Evolutionary conservation across 2,797 vertebrate species (phyloP).

Genomic region (Ptychobarbus kaznakovi): DNA sequence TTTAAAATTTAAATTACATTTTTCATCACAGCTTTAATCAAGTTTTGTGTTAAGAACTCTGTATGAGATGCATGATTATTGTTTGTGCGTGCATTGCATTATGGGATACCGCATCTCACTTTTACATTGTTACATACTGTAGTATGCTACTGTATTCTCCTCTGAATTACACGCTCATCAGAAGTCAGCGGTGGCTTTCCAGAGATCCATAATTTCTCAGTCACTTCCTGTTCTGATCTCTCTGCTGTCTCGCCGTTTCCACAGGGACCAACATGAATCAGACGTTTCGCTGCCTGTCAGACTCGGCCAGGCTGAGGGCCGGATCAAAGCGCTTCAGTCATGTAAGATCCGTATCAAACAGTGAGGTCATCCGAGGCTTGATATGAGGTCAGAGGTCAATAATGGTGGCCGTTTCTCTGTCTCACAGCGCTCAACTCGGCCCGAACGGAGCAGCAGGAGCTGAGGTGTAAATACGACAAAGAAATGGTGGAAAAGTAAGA

Average conservation of each 20-base stretch:
- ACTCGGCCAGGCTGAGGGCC: conserved; percentile 92
- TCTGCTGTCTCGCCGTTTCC: conserved; percentile 34
- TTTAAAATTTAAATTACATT: no score
- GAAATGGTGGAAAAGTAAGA: conserved; percentile 92
- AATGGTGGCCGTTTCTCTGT: conserved; percentile 31
- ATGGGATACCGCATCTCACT: neutral
- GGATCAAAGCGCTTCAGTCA: conserved; percentile 93
- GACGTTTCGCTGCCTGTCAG: conserved; percentile 84
- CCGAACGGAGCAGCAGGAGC: conserved; percentile 91
- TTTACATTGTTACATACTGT: neutral
- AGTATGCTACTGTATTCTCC: neutral
- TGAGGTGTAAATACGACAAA: conserved; percentile 92
- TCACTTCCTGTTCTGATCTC: conserved; percentile 29
- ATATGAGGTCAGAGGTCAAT: conserved; percentile 62
- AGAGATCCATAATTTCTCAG: conserved; percentile 27
- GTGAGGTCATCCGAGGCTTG: conserved; percentile 42
- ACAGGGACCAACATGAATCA: conserved; percentile 86
- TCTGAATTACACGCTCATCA: neutral
- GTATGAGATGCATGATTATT: neutral
- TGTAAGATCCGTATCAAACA: conserved; percentile 75
- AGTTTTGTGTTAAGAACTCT: no score
- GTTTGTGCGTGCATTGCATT: neutral
- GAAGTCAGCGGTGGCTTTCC: neutral
- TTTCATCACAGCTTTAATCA: no score
- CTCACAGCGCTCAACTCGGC: conserved; percentile 88